These are phyloP conservation scores for Philaethria dido DNA, from an alignment of 2,888 invertebrate species.

Conservation along the genomic window DNA sequence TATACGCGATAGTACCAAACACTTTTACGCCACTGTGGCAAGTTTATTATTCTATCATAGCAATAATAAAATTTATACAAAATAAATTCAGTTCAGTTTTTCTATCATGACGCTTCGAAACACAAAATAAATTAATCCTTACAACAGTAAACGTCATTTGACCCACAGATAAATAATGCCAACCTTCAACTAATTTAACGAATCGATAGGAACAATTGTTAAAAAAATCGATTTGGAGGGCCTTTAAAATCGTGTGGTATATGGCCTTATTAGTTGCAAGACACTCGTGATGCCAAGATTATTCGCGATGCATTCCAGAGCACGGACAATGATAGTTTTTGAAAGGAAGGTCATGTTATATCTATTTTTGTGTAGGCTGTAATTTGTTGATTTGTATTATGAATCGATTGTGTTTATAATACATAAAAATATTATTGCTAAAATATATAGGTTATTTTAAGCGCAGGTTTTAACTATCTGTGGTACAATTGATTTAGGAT, in stretches of 20 bases:
- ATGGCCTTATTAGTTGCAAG: conserved; percentile 58
- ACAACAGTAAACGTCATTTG: background rate
- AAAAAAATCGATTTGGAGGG: conserved; percentile 29
- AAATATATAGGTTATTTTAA: background rate
- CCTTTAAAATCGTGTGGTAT: conserved; percentile 45
- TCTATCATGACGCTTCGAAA: too few species aligned
- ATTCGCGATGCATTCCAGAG: conserved; percentile 59
- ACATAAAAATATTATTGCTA: background rate
- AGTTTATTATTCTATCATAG: too few species aligned
- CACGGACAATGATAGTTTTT: conserved; percentile 51
- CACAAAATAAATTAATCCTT: too few species aligned
- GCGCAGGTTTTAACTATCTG: too few species aligned
- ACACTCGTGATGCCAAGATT: conserved; percentile 68
- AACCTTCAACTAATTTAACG: conserved; percentile 22
- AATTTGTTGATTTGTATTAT: conserved; percentile 21
- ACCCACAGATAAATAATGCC: conserved; percentile 1
- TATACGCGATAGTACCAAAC: background rate
- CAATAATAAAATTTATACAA: background rate
- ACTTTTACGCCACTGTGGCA: too few species aligned
- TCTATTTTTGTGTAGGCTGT: conserved; percentile 40
- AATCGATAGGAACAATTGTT: conserved; percentile 11
- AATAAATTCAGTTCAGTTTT: background rate
- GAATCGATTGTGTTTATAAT: background rate
- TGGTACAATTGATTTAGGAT: too few species aligned
- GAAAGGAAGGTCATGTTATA: conserved; percentile 52